Conservation (phyloP, 2,113 vertebrate species). For the Amazona guildingii region DNA sequence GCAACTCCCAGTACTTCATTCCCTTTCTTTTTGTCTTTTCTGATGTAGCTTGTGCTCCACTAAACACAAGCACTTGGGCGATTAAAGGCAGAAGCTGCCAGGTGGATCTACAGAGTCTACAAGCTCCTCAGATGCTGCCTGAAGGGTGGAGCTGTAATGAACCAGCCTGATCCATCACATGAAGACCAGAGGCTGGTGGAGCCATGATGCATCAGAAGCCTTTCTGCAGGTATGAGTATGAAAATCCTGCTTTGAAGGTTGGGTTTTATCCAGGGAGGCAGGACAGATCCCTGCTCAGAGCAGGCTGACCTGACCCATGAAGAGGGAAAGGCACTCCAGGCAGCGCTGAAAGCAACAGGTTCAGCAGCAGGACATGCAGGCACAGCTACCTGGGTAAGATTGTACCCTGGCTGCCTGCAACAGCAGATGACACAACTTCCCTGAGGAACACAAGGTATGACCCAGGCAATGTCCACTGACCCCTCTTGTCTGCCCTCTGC, state of each 20-base stretch:
- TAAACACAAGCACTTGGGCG: not conserved
- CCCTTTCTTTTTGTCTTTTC: not conserved
- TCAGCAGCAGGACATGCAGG: not conserved
- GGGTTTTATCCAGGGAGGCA: not conserved
- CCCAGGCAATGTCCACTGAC: not conserved
- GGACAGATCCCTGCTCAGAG: not conserved
- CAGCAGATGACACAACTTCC: not conserved
- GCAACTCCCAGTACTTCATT: not conserved
- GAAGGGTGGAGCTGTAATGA: not conserved
- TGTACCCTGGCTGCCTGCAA: not conserved
- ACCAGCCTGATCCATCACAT: rapidly evolving
- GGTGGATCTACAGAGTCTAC: not conserved
- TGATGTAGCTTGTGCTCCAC: not conserved
- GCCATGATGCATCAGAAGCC: not conserved
- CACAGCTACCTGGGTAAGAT: not conserved
- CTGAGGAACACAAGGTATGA: not conserved
- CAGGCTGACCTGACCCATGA: rapidly evolving
- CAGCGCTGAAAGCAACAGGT: not conserved
- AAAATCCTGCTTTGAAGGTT: not conserved
- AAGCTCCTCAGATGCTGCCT: not conserved
- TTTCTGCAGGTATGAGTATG: not conserved
- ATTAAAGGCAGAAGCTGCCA: not conserved
- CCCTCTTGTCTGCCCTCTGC: not conserved
- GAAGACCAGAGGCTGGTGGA: not conserved
- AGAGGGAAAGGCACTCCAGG: not conserved